Conservation (phyloP, 2,888 invertebrate species). For the Eudemis profundana region DNA sequence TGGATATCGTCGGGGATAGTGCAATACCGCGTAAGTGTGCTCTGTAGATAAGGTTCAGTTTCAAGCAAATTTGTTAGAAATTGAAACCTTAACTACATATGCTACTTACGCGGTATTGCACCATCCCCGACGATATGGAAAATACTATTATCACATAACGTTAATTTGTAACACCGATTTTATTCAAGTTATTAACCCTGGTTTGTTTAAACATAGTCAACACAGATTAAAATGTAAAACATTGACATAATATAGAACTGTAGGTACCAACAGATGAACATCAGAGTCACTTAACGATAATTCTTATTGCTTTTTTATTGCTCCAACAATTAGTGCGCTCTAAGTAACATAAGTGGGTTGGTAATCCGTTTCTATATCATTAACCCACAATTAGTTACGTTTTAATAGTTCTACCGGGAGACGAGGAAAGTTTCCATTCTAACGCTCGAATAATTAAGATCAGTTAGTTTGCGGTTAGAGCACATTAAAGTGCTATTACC, state of each 20-base stretch:
- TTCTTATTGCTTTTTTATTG: slow-evolving; percentile 52
- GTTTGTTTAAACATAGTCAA: background rate
- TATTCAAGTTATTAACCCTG: too few species aligned
- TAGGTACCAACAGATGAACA: slow-evolving; percentile 41
- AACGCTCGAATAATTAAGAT: slow-evolving; percentile 75
- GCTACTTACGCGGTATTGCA: too few species aligned
- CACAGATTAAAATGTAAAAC: slow-evolving; percentile 41
- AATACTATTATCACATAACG: too few species aligned
- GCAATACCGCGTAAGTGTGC: too few species aligned
- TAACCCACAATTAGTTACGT: slow-evolving; percentile 72
- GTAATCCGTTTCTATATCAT: slow-evolving; percentile 59
- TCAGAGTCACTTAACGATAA: slow-evolving; percentile 44
- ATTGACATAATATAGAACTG: slow-evolving; percentile 34
- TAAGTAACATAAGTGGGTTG: slow-evolving; percentile 59
- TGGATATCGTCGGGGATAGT: too few species aligned
- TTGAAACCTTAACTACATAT: too few species aligned
- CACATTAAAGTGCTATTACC: slow-evolving; percentile 67
- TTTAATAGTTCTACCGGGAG: slow-evolving; percentile 64
- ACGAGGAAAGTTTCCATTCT: slow-evolving; percentile 68
- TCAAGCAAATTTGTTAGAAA: too few species aligned
- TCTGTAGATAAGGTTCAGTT: too few species aligned
- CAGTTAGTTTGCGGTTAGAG: slow-evolving; percentile 68
- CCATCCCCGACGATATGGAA: too few species aligned
- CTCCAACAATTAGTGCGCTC: slow-evolving; percentile 51
- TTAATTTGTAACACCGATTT: too few species aligned